phyloP scores from a whole-genome alignment of 2,113 vertebrate species.

The Anseranas semipalmata region DNA sequence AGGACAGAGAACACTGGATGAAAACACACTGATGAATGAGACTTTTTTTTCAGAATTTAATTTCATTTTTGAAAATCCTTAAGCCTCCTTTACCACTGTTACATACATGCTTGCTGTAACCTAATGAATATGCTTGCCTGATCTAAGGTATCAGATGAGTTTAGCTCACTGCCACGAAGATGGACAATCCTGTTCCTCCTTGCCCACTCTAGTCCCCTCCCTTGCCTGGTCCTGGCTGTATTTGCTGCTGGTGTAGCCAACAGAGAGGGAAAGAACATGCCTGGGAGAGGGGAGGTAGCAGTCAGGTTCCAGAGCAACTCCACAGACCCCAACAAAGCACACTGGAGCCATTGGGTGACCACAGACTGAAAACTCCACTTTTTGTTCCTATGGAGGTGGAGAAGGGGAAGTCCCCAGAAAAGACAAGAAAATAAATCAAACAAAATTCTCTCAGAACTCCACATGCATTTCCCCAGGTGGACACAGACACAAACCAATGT shows the following conservation, averaged over 20 bases:
- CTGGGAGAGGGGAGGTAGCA: neutral
- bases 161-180: accelerated
- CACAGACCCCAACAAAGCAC: neutral
- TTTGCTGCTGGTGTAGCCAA: no score
- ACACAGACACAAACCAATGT: neutral
- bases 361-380: neutral
- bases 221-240: accelerated
- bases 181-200: neutral
- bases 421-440: neutral
- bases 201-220: neutral
- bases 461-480: neutral
- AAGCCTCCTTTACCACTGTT: neutral
- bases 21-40: neutral
- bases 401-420: neutral
- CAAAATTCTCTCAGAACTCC: neutral
- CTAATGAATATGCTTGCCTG: neutral
- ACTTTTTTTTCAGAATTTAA: neutral
- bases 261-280: neutral
- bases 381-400: neutral
- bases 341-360: no score
- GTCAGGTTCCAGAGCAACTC: neutral
- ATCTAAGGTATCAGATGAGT: neutral
- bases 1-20: neutral
- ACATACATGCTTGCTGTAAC: accelerated
- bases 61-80: neutral